These are phyloP conservation scores for Callopanchax toddi DNA, from an alignment of 2,113 vertebrate species.

Conservation along the genomic window DNA sequence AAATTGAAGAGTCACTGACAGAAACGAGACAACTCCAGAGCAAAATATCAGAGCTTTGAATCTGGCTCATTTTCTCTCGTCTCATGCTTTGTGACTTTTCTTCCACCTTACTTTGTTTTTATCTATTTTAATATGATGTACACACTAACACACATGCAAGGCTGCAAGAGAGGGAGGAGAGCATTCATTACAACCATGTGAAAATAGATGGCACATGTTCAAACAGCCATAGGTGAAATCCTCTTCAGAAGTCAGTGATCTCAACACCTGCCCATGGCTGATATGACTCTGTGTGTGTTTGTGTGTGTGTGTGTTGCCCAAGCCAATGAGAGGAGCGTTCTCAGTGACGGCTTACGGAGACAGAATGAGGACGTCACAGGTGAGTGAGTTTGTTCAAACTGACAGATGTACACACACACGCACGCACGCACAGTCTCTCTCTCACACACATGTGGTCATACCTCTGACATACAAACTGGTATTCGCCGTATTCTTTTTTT, in stretches of 20 bases:
- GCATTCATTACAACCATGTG: conserved; percentile 52
- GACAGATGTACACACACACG: conserved; percentile 55
- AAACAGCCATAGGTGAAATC: conserved; percentile 65
- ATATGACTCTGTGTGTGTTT: conserved; percentile 40
- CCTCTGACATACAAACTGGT: conserved; percentile 24
- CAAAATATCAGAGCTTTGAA: conserved; percentile 26
- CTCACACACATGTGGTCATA: conserved; percentile 35
- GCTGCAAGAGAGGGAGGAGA: conserved; percentile 30
- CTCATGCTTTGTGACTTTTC: conserved; percentile 18
- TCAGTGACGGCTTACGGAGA: conserved; percentile 71
- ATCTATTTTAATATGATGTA: conserved; percentile 13
- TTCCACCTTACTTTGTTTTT: conserved; percentile 19
- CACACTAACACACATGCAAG: conserved; percentile 9
- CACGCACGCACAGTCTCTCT: not conserved
- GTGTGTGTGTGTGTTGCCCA: conserved; percentile 22
- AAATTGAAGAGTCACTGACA: conserved; percentile 33
- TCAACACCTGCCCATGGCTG: conserved; percentile 74
- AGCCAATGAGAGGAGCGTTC: conserved; percentile 60
- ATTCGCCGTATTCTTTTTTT: not conserved
- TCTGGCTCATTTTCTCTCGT: conserved; percentile 14
- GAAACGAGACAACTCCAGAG: conserved; percentile 24
- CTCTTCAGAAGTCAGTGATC: conserved; percentile 74
- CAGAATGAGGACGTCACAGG: conserved; percentile 81
- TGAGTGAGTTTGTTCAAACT: conserved; percentile 72
- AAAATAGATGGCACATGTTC: conserved; percentile 61